Evolutionary conservation across 2,888 invertebrate species (phyloP), one percentile per base, ranked within the genome.

Genomic region (Drosophila flavopinicola): DNA sequence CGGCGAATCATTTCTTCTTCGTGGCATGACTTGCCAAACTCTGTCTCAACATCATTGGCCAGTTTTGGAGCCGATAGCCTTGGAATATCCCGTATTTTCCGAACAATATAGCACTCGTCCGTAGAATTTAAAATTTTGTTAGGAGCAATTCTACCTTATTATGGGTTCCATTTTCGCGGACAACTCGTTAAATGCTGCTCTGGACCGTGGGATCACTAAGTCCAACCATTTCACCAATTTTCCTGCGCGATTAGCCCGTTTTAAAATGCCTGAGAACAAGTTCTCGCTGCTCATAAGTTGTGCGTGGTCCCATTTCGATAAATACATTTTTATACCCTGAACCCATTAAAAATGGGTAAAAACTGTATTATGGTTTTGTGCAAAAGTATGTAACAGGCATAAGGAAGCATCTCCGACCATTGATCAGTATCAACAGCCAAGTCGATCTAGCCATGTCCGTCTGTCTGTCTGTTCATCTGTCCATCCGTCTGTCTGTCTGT

Each of bases 1-100:
- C 32, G 44, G 1, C 32, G 44, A 30, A 44, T 23, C 0, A 30
- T 44, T 44, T 44, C 20, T 44, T 44, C 20, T n/a, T 11, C 7
- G 24, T 15, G 13, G 13, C 13, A 25, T 10, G 13, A 6, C 41
- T 15, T 41, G 25, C 29, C 29, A 17, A 41, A 41, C 13, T 41
- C 13, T 29, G 3, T 17, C 17, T 35, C 9, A 17, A 35, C 35
- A 9, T 35, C 17, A 11, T 6, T 35, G 35, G 37, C 20, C 37
- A 37, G 4, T 20, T 37, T 37, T 37, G 37, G 37, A 20, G 9
- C 20, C 10, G 20, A 20, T 20, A 20, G 20, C 4, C 4, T 20
- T 20, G 20, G 20, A 4, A 3, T 20, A 3, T 20, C 20, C 20
- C 20, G 20, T 20, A 20, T 20, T 20, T 20, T 20, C 20, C 20